Evolutionary conservation across 2,888 invertebrate genomes (phyloP), one percentile per base, ranked within the genome.

Genomic region (Ferdinandea cuprea): DNA sequence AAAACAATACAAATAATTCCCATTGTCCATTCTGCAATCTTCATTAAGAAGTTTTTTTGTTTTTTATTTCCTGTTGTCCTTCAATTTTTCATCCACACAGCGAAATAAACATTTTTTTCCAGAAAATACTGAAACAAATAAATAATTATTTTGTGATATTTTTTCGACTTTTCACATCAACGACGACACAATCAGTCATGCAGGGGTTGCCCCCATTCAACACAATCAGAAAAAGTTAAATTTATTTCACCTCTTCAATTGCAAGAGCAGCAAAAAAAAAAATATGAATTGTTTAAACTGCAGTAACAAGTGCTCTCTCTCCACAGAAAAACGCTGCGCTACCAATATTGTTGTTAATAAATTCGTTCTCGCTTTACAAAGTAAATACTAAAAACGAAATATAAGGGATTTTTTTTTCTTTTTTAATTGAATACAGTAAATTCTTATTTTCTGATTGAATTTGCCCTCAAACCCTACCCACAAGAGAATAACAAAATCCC

Each of bases 361-460:
- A 63, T 15, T 30, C 32, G 1, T 35, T 63, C 35, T 9, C 35
- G 13, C 7, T 63, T 32, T 11, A 19, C 21, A 21, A 46, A 48
- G 32, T 35, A 48, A 63, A 56, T 56, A 56, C 54, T n/a, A 35
- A 37, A 21, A 7, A 54, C n/a, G 35, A 54, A 21, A 54, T 30
- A 35, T 19, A 54, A 21, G 13, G 3, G 25, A 11, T 13, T 13
- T 37, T 37, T 56, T 56, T 48, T 13, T 13, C 21, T 37, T 56
- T 56, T 48, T 48, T 48, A 56, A 56, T 56, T 56, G 58, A 58
- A 58, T 28, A 28, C 11, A 32, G 37, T 48, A 15, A 21, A 50
- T 25, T 37, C 48, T 28, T 59, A 44, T 59, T 59, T 59, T 59
- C n/a, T n/a, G 30, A 44, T 42, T 44, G 59, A 44, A 15, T 59